Percentiles rank a stretch among this genome's conserved stretches.
Evolutionary conservation across 2,797 vertebrate species (phyloP).

Genomic region (Trachops cirrhosus): DNA sequence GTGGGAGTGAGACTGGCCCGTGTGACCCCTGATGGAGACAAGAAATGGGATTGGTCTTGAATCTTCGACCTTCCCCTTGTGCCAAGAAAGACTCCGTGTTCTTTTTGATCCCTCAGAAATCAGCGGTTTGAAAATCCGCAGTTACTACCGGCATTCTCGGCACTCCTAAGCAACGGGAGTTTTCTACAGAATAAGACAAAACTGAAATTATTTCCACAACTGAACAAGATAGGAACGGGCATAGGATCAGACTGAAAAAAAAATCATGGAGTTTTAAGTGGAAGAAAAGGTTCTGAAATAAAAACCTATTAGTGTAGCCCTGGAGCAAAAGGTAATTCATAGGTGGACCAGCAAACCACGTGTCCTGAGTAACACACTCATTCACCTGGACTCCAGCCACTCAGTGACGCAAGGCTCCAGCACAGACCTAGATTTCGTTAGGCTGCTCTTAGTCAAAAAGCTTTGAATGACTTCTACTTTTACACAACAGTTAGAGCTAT

Average conservation of each 20-base stretch:
- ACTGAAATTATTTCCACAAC: conserved; percentile 63
- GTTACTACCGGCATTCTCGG: background rate
- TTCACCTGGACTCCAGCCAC: conserved; percentile 76
- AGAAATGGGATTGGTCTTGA: conserved; percentile 61
- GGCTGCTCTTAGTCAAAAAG: conserved; percentile 79
- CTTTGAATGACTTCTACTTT: conserved; percentile 77
- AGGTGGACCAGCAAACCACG: conserved; percentile 76
- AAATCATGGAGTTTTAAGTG: conserved; percentile 67
- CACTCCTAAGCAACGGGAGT: background rate
- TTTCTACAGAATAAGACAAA: conserved; percentile 42
- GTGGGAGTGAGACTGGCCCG: background rate
- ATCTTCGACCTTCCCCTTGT: conserved; percentile 36
- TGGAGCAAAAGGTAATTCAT: conserved; percentile 78
- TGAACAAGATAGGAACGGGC: conserved; percentile 54
- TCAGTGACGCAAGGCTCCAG: conserved; percentile 66
- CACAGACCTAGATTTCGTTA: conserved; percentile 69
- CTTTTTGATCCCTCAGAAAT: conserved; percentile 36
- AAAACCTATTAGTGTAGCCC: conserved; percentile 65
- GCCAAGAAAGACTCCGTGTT: conserved; percentile 22
- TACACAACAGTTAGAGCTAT: conserved; percentile 62
- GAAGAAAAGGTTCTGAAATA: conserved; percentile 64
- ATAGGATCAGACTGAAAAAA: conserved; percentile 54
- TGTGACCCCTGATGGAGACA: conserved; percentile 30
- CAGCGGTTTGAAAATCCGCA: conserved; percentile 7
- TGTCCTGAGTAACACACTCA: conserved; percentile 75